Conservation (phyloP, 2,113 vertebrate species). For the Morone chrysops region DNA sequence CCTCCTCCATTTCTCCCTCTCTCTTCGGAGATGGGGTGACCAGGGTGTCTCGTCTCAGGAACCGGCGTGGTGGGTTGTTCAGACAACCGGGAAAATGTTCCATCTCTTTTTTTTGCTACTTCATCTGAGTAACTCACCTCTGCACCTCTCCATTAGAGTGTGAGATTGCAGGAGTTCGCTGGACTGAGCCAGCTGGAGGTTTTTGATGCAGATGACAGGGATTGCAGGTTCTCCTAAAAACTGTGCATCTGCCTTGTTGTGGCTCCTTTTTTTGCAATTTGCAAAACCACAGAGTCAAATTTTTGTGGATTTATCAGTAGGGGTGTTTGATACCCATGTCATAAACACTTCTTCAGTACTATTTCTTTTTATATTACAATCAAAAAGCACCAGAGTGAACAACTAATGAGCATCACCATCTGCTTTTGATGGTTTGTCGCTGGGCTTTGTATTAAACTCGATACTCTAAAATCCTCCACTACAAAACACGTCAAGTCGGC, state of each 20-base stretch:
- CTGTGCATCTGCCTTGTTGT: slow-evolving; percentile 8
- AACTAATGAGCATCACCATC: neutral
- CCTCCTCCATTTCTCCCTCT: neutral
- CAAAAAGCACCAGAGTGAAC: neutral
- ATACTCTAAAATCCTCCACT: slow-evolving; percentile 16
- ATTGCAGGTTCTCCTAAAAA: slow-evolving; percentile 22
- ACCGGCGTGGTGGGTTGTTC: slow-evolving; percentile 56
- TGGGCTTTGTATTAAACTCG: slow-evolving; percentile 27
- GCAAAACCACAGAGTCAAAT: slow-evolving; percentile 1
- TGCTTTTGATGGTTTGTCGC: slow-evolving; percentile 10
- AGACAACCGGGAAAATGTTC: slow-evolving; percentile 71
- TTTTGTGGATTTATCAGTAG: slow-evolving; percentile 31
- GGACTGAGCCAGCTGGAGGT: slow-evolving; percentile 26
- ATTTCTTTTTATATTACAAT: slow-evolving; percentile 13
- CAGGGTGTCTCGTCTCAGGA: slow-evolving; percentile 57
- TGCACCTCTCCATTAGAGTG: slow-evolving; percentile 77
- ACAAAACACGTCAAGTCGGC: neutral
- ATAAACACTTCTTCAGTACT: neutral
- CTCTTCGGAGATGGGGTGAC: slow-evolving; percentile 47
- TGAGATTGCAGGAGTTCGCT: slow-evolving; percentile 70
- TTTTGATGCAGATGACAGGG: slow-evolving; percentile 42
- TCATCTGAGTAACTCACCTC: slow-evolving; percentile 65
- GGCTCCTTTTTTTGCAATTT: slow-evolving; percentile 26
- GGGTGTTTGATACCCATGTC: neutral
- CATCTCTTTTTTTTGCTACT: slow-evolving; percentile 46